Conservation (phyloP, 30 jellyfish, hydroid and myxozoan species). For the Aurelia aurita region DNA sequence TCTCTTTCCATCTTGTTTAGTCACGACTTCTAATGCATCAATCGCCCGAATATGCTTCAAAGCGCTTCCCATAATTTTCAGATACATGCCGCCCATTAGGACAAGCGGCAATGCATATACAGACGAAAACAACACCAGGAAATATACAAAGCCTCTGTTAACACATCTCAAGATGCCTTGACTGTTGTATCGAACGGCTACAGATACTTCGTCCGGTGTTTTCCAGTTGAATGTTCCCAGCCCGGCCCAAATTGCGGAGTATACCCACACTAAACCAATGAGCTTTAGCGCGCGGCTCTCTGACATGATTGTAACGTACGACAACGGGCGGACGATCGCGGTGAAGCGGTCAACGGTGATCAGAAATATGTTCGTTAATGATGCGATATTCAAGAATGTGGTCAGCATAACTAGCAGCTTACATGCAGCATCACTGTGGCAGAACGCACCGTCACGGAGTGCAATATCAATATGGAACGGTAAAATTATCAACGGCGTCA, state of each 20-base stretch:
- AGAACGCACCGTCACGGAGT: slow-evolving; percentile 47
- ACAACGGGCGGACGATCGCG: slow-evolving; percentile 62
- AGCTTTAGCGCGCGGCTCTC: slow-evolving; percentile 26
- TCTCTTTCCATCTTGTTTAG: neutral
- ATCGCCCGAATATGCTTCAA: slow-evolving; percentile 72
- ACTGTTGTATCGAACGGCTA: neutral
- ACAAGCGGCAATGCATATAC: slow-evolving; percentile 65
- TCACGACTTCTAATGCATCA: slow-evolving; percentile 50
- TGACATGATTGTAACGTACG: slow-evolving; percentile 56
- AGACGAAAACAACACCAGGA: slow-evolving; percentile 16
- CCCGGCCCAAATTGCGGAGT: slow-evolving; percentile 73
- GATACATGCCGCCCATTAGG: slow-evolving; percentile 69
- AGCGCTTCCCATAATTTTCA: slow-evolving; percentile 64
- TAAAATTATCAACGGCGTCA: slow-evolving; percentile 35
- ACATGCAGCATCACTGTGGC: slow-evolving; percentile 65
- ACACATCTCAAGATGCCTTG: slow-evolving; percentile 35
- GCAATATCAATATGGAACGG: slow-evolving; percentile 61
- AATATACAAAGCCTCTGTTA: slow-evolving; percentile 45
- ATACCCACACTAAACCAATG: slow-evolving; percentile 56
- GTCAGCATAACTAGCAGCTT: slow-evolving; percentile 28
- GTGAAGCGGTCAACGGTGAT: slow-evolving; percentile 86
- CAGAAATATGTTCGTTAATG: slow-evolving; percentile 66
- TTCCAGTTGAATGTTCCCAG: slow-evolving; percentile 76
- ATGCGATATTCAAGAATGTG: slow-evolving; percentile 49
- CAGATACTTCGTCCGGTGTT: slow-evolving; percentile 29